These are phyloP conservation scores for Mnemiopsis leidyi DNA, from an alignment of 37 sponge, comb jelly and placozoan genomes.

Conservation along the genomic window DNA sequence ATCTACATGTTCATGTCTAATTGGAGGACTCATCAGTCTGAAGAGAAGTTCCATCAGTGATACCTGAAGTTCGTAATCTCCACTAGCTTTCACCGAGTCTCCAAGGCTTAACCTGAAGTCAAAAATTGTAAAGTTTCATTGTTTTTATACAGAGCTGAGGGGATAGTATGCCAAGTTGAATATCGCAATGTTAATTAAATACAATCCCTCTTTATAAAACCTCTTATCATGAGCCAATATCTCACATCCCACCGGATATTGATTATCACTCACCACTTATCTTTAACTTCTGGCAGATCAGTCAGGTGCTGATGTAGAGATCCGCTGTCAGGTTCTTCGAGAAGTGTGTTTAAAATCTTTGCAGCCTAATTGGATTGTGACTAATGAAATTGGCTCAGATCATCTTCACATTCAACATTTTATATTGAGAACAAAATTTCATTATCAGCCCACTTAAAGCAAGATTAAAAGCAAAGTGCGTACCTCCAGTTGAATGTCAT, in stretches of 20 bases:
- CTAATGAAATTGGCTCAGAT: no score
- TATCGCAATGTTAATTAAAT: no score
- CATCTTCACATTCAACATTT: no score
- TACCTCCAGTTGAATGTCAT: slow-evolving; percentile 10
- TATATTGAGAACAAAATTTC: no score
- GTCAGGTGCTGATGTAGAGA: neutral
- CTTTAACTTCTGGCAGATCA: neutral
- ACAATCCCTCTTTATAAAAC: no score
- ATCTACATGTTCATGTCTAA: neutral
- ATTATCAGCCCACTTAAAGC: no score
- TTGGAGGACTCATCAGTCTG: neutral
- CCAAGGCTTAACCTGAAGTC: slow-evolving; percentile 10
- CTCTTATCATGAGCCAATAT: no score
- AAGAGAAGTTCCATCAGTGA: neutral
- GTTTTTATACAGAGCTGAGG: no score
- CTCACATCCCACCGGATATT: no score
- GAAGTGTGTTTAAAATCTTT: neutral
- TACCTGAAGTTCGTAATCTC: slow-evolving; percentile 37
- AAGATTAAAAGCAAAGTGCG: no score
- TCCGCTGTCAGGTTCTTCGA: neutral
- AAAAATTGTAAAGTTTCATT: neutral
- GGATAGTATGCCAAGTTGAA: no score
- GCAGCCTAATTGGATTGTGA: neutral
- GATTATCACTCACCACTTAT: neutral
- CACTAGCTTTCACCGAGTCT: neutral